A percentile compares a stretch with the other conserved stretches of the same genome.
These are phyloP conservation scores for Todiramphus saurophagus DNA, from an alignment of 2,113 vertebrate species.

Conservation along the genomic window DNA sequence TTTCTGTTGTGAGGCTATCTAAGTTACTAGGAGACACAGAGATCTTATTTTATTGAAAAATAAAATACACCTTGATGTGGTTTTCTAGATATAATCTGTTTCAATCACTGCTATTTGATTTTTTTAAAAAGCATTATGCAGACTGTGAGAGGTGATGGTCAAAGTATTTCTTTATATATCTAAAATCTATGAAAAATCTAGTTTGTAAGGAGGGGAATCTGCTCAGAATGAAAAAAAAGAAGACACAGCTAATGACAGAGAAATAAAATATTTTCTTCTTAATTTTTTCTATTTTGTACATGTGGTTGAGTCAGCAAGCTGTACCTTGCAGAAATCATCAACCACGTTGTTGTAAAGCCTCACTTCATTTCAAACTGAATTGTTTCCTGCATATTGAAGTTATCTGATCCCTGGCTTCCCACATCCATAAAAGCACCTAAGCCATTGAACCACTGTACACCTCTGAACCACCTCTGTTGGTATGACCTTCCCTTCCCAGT, in stretches of 20 bases:
- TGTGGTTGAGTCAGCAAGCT: background rate
- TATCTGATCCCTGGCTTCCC: background rate
- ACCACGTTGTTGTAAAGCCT: background rate
- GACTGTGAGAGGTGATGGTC: background rate
- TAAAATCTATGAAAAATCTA: background rate
- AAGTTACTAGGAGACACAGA: background rate
- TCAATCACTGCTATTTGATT: background rate
- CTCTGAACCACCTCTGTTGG: too few species aligned
- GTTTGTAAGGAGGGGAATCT: background rate
- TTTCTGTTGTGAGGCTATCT: background rate
- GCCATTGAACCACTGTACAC: background rate
- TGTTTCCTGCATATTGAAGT: fast-evolving
- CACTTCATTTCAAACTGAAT: background rate
- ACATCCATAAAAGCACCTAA: background rate
- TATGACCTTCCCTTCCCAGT: background rate
- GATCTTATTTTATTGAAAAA: background rate
- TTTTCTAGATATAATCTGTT: background rate
- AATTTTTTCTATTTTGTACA: background rate
- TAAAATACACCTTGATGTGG: background rate
- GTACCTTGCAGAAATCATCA: background rate
- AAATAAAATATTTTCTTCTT: background rate
- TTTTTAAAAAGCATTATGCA: background rate
- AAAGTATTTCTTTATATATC: background rate
- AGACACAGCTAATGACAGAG: background rate
- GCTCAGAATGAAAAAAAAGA: too few species aligned